Conservation (phyloP, 30 jellyfish, hydroid and myxozoan genomes). For the Aurelia sp. region DNA sequence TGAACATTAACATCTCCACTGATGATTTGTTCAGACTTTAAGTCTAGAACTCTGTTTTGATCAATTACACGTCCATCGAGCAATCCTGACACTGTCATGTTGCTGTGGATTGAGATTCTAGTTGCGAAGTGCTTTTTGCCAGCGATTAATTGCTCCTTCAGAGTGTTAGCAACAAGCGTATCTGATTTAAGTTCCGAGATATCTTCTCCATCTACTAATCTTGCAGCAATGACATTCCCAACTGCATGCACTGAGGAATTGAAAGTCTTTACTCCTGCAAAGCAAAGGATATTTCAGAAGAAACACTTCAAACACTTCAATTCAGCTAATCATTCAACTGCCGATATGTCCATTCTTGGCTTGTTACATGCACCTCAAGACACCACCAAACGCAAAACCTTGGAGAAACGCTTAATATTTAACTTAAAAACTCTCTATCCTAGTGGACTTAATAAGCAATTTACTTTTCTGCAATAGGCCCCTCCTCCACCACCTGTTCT, state of each 20-base stretch:
- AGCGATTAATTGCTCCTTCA: constrained; percentile 27
- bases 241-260: constrained; percentile 11
- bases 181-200: constrained; percentile 21
- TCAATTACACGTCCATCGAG: constrained; percentile 43
- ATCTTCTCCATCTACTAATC: constrained; percentile 46
- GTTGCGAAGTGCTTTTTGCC: constrained; percentile 64
- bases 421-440: no score
- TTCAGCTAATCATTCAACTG: no score
- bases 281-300: neutral
- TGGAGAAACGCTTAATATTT: no score
- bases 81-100: constrained; percentile 27
- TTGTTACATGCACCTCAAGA: no score
- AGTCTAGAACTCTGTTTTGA: constrained; percentile 19
- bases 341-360: no score
- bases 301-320: no score
- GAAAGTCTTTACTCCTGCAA: constrained; percentile 56
- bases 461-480: no score
- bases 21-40: constrained; percentile 62
- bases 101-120: neutral
- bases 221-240: constrained; percentile 26
- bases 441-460: no score
- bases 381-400: no score
- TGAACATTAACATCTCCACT: constrained; percentile 9
- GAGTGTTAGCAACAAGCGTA: constrained; percentile 27
- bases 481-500: no score